Percentiles rank a stretch among this genome's conserved stretches.
phyloP scores from a whole-genome alignment of 2,797 vertebrate genomes.

The Scolopax rusticola region DNA sequence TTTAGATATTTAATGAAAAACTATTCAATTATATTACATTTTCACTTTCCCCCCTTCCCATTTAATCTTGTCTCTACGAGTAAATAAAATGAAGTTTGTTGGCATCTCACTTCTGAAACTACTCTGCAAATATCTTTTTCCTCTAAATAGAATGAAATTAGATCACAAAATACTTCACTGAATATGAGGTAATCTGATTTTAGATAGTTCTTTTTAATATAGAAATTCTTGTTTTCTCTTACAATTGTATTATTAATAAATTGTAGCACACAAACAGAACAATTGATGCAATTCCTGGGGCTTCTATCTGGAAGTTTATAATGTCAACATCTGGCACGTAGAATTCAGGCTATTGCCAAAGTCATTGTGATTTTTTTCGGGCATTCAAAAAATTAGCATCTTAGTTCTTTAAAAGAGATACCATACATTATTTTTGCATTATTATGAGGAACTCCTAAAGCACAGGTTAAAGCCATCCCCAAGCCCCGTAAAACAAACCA shows the following conservation, averaged over 20 bases:
- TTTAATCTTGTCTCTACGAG: neutral
- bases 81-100: conserved; percentile 14
- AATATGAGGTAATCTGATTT: neutral
- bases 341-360: neutral
- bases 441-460: neutral
- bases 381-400: neutral
- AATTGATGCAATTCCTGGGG: neutral
- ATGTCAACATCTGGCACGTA: neutral
- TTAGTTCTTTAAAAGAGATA: neutral
- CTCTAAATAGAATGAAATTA: neutral
- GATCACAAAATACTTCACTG: neutral
- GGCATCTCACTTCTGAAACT: neutral
- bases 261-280: neutral
- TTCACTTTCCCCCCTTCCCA: neutral
- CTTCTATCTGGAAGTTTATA: neutral
- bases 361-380: neutral
- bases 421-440: neutral
- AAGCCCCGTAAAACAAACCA: no score
- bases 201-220: neutral
- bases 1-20: neutral
- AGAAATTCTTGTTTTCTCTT: neutral
- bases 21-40: neutral
- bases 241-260: neutral
- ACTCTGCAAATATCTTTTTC: neutral
- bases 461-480: no score